phyloP scores from a whole-genome alignment of 2,113 vertebrate species.

The Elephantulus edwardii region DNA sequence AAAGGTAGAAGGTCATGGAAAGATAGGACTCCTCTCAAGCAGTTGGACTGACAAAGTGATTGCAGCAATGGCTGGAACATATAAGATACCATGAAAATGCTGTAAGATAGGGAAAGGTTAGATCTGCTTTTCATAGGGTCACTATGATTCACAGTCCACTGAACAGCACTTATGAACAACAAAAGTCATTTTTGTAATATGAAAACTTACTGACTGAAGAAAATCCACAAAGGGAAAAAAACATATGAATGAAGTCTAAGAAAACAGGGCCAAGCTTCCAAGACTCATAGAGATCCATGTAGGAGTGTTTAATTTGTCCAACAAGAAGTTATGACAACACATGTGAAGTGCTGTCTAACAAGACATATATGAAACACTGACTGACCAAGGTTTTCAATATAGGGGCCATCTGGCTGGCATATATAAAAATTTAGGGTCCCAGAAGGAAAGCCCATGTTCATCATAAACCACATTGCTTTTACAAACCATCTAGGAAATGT shows the following conservation, averaged over 20 bases:
- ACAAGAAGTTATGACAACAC: neutral
- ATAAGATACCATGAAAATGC: no score
- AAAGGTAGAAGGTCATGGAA: neutral
- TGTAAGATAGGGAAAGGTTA: accelerated
- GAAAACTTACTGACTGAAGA: neutral
- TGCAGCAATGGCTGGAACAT: neutral
- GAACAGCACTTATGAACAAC: no score
- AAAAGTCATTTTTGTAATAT: no score
- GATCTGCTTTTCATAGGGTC: no score
- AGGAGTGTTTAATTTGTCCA: neutral
- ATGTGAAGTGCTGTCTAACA: neutral
- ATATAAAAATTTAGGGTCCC: neutral
- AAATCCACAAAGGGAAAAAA: neutral
- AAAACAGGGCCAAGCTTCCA: neutral
- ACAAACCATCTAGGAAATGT: neutral
- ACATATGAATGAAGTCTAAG: neutral
- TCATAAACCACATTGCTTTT: neutral
- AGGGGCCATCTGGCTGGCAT: neutral
- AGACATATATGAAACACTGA: neutral
- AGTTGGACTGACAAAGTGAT: neutral
- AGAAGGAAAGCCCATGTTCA: neutral
- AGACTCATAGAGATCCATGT: neutral
- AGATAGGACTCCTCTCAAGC: neutral
- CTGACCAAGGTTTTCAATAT: neutral
- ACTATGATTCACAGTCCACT: no score